Base-by-base conservation (phyloP, 2,113 vertebrate genomes). In the Pteruthius melanotis region DNA sequence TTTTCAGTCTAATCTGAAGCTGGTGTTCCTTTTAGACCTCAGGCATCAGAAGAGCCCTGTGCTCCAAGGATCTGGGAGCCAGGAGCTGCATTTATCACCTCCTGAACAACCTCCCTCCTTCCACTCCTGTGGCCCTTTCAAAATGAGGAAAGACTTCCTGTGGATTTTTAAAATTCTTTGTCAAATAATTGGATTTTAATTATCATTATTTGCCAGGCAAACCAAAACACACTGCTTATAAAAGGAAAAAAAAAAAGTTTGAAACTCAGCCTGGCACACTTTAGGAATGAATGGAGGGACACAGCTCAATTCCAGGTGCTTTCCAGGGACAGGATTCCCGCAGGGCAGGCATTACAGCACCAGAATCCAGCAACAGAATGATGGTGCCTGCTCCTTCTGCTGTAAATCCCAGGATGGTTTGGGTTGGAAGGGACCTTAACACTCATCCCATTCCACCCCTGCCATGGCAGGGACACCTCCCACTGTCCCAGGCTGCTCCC, bases 401-500 rank as follows among this genome's bases (percentile, higher is more conserved):
- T 78, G 1, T 0, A 50, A 44, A 37, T 52, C 15, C 66, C 47
- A 40, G 30, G 11, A 7, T 15, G 30, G 23, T 11, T 45, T n/a
- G 60, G 60, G 23, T 14, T 57, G 68, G 50, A 65, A 44, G 22
- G 15, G 39, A 53, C 16, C 14, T 89, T 35, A 40, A 61, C 40
- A 12, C 6, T 7, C 16, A 4, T 15, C 16, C 0, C 8, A 2
- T 19, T 0, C 15, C 50, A 13, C 1, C 24, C 7, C 56, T 4
- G 45, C 60, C 52, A 8, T 12, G 44, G 20, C 53, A 47, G 47
- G 45, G 70, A 22, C 54, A 31, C 26, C 30, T 83, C 0, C 53
- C 53, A 2, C 45, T 39, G 21, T 1, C 19, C 33, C 87, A 44
- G 50, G 26, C 9, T 57, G 50, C 31, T 37, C 86, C 56, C 0